These are phyloP conservation scores for Rhea pennata DNA, from an alignment of 2,113 vertebrate species.

Conservation along the genomic window DNA sequence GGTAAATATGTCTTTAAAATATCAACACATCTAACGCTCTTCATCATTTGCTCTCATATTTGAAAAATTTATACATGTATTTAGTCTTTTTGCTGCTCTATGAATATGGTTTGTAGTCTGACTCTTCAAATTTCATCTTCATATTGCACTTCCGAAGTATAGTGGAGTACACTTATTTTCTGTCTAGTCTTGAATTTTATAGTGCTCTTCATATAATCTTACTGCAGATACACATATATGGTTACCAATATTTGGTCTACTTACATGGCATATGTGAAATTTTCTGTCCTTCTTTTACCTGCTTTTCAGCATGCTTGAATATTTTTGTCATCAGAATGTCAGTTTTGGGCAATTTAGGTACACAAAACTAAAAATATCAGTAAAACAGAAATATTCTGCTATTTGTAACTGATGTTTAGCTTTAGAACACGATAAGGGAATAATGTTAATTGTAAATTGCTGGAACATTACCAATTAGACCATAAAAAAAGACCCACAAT, in stretches of 20 bases:
- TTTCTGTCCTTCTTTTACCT: neutral
- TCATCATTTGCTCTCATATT: neutral
- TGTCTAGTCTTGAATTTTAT: neutral
- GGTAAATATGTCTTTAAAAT: neutral
- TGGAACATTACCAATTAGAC: neutral
- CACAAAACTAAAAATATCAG: neutral
- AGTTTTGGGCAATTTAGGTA: neutral
- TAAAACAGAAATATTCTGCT: neutral
- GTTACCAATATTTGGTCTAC: neutral
- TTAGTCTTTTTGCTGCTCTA: neutral
- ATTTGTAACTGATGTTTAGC: neutral
- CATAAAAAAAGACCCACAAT: neutral
- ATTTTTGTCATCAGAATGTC: neutral
- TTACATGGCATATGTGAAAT: neutral
- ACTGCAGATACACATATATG: neutral
- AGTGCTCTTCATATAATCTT: neutral
- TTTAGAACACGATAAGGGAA: neutral
- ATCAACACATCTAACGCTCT: accelerated
- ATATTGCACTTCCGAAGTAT: neutral
- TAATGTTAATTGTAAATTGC: neutral
- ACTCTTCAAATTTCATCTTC: neutral
- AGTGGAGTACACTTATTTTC: neutral
- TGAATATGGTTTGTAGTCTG: neutral
- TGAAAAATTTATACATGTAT: accelerated
- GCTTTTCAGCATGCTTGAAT: neutral